These are phyloP conservation scores for Phortica okadai DNA, from an alignment of 2,888 invertebrate genomes.

Conservation along the genomic window DNA sequence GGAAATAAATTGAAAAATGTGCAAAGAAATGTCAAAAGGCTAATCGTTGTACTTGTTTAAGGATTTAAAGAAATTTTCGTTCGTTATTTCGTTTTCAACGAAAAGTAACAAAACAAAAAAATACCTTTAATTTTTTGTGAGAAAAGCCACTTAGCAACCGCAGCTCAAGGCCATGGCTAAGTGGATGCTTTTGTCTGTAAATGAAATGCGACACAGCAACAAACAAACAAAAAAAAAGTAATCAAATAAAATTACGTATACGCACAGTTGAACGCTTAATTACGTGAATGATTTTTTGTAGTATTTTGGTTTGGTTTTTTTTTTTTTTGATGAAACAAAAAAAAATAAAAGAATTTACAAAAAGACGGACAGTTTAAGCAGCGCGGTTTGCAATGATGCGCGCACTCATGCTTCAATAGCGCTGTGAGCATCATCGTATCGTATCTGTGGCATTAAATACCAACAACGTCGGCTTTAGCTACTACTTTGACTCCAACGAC, in stretches of 20 bases:
- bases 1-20: no score
- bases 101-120: no score
- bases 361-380: background rate
- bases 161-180: background rate
- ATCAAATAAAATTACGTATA: slow-evolving; percentile 28
- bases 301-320: background rate
- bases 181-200: background rate
- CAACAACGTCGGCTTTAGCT: background rate
- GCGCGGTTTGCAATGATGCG: background rate
- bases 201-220: background rate
- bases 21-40: no score
- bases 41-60: no score
- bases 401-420: background rate
- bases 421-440: background rate
- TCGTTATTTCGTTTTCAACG: no score
- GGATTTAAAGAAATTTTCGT: no score
- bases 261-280: slow-evolving; percentile 19
- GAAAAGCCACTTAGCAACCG: no score
- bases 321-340: background rate
- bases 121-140: no score
- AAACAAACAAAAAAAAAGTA: background rate
- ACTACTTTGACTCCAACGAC: background rate
- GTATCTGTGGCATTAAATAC: background rate
- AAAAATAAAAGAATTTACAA: background rate
- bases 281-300: slow-evolving; percentile 1